Evolutionary conservation across 92 coral and sea anemone species (phyloP).

Genomic region (Phenganax subtilis): DNA sequence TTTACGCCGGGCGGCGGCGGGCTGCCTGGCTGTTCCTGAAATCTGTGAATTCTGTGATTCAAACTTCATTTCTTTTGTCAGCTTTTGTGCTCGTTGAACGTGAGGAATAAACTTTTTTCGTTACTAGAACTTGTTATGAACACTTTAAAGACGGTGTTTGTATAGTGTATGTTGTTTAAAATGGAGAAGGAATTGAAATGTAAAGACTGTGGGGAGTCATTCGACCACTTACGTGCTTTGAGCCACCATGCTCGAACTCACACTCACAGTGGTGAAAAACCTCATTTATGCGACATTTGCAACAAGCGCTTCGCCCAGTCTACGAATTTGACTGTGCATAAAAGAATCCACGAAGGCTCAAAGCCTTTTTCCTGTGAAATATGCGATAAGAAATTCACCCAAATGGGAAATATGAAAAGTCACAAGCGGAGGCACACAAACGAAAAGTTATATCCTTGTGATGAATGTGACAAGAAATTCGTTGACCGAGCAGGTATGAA

Average conservation of each 20-base stretch:
- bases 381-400: conserved; percentile 2
- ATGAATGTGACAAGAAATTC: not conserved
- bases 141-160: not conserved
- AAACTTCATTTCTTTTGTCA: too few species aligned
- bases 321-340: conserved; percentile 2
- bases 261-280: not conserved
- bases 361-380: conserved; percentile 8
- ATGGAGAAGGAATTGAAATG: conserved; percentile 20
- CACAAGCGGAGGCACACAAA: conserved; percentile 1
- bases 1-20: too few species aligned
- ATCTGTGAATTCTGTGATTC: too few species aligned
- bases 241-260: conserved; percentile 11
- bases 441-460: not conserved
- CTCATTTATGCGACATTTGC: conserved; percentile 8
- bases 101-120: too few species aligned
- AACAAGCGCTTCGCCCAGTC: not conserved
- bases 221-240: conserved; percentile 9
- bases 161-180: not conserved
- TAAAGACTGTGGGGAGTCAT: conserved; percentile 5
- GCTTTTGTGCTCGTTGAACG: too few species aligned
- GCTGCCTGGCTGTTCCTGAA: too few species aligned
- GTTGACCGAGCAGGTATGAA: not conserved
- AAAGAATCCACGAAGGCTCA: conserved; percentile 4
- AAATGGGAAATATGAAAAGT: conserved; percentile 7
- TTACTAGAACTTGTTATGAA: too few species aligned